Evolutionary conservation across 2,888 invertebrate species (phyloP), one percentile per base, ranked within the genome.

Genomic region (Conomelus anceps): DNA sequence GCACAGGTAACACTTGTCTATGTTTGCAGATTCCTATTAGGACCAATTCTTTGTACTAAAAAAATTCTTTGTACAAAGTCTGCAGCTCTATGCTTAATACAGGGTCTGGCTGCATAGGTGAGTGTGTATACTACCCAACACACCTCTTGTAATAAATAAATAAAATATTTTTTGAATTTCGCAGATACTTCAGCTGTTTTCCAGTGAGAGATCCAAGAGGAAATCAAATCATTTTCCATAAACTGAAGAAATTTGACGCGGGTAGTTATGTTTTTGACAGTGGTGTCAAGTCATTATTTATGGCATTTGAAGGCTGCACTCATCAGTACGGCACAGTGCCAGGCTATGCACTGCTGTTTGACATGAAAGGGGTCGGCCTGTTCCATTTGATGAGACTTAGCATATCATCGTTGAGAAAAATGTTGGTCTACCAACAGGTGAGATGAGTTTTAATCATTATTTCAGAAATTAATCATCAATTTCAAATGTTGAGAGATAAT

Each of bases 281-380:
- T 34, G 95, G 95, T 13, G 94, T 95, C 91, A 96, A 95, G 92
- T 92, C 96, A 34, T 93, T 95, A 91, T 85, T 90, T 9, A 92
- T 92, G 92, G 91, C 92, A 0, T 91, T 92, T 84, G 96, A 96
- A 92, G 94, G 94, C n/a, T 95, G 94, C 89, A 92, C 96, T 0
- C 93, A 94, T 91, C 94, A 94, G 88, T 93, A 95, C 3, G 96
- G 96, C 0, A 95, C 96, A 3, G 94, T 94, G 9, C 94, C 94
- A 0, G 96, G 96, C 0, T 94, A 95, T 90, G 94, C 96, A 24
- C 95, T 96, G 92, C 93, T 96, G 0, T 95, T 96, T 91, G 96
- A 96, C 92, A 96, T 96, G 95, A 93, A 93, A 63, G 96, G 96
- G 0, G 95, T 96, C 0, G 94, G 94, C 90, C 92, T 95, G 23